Evolutionary conservation across 2,888 invertebrate species (phyloP).

Genomic region (Doris montereyensis): DNA sequence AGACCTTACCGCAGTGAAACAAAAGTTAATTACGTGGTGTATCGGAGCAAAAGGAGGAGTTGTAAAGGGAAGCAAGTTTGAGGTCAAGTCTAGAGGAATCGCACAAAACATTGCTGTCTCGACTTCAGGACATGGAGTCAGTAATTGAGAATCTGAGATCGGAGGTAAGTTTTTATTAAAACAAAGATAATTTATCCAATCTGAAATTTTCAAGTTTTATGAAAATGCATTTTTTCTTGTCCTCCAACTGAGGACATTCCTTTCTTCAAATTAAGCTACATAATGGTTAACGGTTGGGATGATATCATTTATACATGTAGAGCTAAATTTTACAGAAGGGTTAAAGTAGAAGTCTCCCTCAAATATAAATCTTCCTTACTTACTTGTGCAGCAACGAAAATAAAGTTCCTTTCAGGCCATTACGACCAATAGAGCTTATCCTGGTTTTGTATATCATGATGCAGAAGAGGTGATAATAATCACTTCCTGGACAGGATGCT

Average conservation of each 20-base stretch:
- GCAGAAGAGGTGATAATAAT: too few species aligned
- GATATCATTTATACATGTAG: too few species aligned
- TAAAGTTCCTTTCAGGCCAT: too few species aligned
- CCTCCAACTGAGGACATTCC: background rate
- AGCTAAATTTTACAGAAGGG: too few species aligned
- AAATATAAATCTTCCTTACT: too few species aligned
- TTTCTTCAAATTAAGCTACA: background rate
- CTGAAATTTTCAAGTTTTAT: background rate
- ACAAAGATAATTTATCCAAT: background rate
- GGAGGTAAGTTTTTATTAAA: slow-evolving; percentile 58
- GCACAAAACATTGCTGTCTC: slow-evolving; percentile 61
- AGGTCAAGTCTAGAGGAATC: slow-evolving; percentile 68
- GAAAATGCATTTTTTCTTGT: too few species aligned
- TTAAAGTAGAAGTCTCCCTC: too few species aligned
- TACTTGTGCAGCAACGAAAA: too few species aligned
- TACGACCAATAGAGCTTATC: too few species aligned
- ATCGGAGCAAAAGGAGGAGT: slow-evolving; percentile 62
- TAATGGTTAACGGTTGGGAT: too few species aligned
- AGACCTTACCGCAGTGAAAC: slow-evolving; percentile 54
- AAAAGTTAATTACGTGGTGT: slow-evolving; percentile 61
- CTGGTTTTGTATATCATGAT: too few species aligned
- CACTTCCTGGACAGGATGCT: too few species aligned
- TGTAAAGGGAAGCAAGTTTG: slow-evolving; percentile 62
- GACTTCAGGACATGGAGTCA: slow-evolving; percentile 65
- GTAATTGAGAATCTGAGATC: slow-evolving; percentile 59